Conservation (phyloP, 2,797 vertebrate genomes). For the Neomorphus geoffroyi region DNA sequence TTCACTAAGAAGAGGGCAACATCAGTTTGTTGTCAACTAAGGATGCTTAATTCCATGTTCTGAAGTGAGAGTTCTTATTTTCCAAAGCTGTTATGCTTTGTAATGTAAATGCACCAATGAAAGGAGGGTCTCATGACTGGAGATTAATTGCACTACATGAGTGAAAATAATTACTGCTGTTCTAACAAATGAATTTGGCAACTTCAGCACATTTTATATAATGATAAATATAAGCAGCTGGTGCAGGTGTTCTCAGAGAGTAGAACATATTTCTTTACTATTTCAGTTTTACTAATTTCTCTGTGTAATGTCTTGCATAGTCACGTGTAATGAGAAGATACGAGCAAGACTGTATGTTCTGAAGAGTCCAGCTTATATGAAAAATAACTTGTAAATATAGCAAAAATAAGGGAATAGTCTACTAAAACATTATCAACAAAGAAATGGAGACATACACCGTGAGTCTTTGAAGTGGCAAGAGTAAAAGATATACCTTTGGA, state of each 20-base stretch:
- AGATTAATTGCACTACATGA: constrained; percentile 57
- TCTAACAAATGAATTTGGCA: constrained; percentile 45
- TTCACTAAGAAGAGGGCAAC: background rate
- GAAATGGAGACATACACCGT: background rate
- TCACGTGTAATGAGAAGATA: background rate
- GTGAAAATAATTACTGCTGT: constrained; percentile 58
- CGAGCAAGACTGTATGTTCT: background rate
- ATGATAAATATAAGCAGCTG: constrained; percentile 44
- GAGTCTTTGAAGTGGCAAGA: background rate
- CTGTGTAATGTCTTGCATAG: background rate
- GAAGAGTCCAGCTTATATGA: background rate
- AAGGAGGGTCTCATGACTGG: constrained; percentile 31
- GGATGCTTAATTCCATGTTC: background rate
- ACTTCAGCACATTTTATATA: constrained; percentile 38
- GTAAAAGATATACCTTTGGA: background rate
- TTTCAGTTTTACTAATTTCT: constrained; percentile 16
- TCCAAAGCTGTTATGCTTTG: constrained; percentile 27
- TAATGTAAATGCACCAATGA: constrained; percentile 60
- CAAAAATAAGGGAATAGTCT: background rate
- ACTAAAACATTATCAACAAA: background rate
- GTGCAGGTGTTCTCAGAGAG: constrained; percentile 49
- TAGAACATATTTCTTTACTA: background rate
- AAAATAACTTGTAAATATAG: background rate
- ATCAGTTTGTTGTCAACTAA: constrained; percentile 17
- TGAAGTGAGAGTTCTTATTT: background rate